Evolutionary conservation across 2,797 vertebrate species (phyloP), one percentile per base, ranked within the genome.

Genomic region (Leucoraja ocellata): DNA sequence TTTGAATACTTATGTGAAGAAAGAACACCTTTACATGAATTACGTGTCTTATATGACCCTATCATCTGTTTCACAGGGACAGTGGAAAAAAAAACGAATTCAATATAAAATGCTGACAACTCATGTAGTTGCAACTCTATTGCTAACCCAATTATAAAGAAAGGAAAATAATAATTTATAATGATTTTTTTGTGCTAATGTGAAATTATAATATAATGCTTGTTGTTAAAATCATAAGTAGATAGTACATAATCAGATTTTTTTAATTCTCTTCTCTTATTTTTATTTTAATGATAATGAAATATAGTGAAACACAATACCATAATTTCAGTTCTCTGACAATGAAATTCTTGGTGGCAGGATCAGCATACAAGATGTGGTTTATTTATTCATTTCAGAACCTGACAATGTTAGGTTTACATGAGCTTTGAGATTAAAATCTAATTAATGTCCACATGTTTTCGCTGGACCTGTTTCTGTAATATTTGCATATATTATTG

Each of bases 381-480:
- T 91, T 71, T 91, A 91, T 91, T 91, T 23, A 73, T 71, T 90
- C 5, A 90, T 8, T 91, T 91, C 90, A 74, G 23, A 11, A 91
- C 21, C 3, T 74, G 68, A 6, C 71, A 74, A 36, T 28, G 46
- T 91, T 91, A 46, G 36, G 18, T 91, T 91, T 91, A 74, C 68
- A 91, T 91, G 90, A 28, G 90, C 23, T 74, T 74, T 91, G 39
- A 13, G 71, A 74, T 91, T 74, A 74, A 4, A 68, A 74, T 74
- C 36, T 28, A 91, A 91, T 74, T 7, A 74, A 46, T 74, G 13
- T 39, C 36, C 88, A 54, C 9, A 25, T 36, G 21, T 46, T 91
- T 71, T 46, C 21, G 21, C 23, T 74, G 88, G 71, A 36, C 32
- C 71, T n/a, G 36, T 54, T 91, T 91, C 36, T 73, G 18, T 91